These are phyloP conservation scores for Conomelus anceps DNA, from an alignment of 2,888 invertebrate genomes.

Conservation along the genomic window DNA sequence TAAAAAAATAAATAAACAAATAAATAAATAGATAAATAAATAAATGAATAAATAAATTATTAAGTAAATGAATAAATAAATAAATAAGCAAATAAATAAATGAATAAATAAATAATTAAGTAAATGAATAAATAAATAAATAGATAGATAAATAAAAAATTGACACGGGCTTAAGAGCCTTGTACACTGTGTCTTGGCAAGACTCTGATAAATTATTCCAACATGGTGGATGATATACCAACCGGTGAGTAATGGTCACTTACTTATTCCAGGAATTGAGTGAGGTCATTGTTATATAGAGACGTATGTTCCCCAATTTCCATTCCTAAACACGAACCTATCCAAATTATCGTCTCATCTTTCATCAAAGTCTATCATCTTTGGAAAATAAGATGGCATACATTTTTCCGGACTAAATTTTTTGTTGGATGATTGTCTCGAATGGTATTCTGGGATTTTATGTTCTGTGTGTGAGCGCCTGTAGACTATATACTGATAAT, in stretches of 20 bases:
- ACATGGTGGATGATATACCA: neutral
- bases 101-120: too few relatives aligned
- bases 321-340: neutral
- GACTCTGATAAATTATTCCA: neutral
- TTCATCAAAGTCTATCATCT: neutral
- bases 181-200: too few relatives aligned
- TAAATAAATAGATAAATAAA: too few relatives aligned
- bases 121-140: too few relatives aligned
- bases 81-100: too few relatives aligned
- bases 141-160: too few relatives aligned
- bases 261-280: neutral
- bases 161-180: too few relatives aligned
- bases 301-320: neutral
- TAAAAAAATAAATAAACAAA: too few relatives aligned
- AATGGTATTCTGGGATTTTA: neutral
- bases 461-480: too few relatives aligned
- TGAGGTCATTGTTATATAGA: neutral
- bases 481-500: neutral
- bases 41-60: too few relatives aligned
- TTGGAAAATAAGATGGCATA: too few relatives aligned
- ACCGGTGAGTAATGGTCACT: neutral
- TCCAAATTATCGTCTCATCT: neutral
- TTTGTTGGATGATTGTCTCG: neutral
- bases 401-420: neutral
- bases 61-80: too few relatives aligned